Evolutionary conservation across 2,888 invertebrate species (phyloP).

Genomic region (Brachyopa scutellaris): DNA sequence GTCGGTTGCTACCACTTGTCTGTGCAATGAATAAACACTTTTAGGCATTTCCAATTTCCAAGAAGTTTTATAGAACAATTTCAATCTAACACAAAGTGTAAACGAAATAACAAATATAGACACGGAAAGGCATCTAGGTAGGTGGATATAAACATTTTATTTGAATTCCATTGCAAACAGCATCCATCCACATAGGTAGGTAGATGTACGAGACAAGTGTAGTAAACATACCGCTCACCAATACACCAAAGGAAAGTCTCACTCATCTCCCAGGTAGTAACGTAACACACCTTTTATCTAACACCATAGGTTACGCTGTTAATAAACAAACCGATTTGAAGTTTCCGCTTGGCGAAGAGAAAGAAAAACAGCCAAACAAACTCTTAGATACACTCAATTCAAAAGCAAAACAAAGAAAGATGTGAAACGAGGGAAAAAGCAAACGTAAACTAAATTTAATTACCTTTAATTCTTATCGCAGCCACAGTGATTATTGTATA

Average conservation of each 20-base stretch:
- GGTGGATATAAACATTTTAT: conserved; percentile 17
- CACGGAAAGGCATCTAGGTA: no score
- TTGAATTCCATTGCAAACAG: neutral
- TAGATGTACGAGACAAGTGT: neutral
- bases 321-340: conserved; percentile 60
- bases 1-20: no score
- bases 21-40: no score
- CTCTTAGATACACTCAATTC: neutral
- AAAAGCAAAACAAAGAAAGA: neutral
- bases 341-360: conserved; percentile 44
- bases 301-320: conserved; percentile 38
- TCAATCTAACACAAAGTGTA: conserved; percentile 8
- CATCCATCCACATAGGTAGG: neutral
- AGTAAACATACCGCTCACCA: neutral
- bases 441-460: conserved; percentile 63
- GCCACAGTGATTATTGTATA: conserved; percentile 11
- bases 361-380: neutral
- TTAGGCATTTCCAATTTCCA: no score
- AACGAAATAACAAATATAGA: neutral
- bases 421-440: neutral
- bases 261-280: conserved; percentile 12
- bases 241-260: neutral
- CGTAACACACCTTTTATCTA: conserved; percentile 49
- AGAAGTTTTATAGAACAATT: no score
- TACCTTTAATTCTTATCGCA: conserved; percentile 47